Evolutionary conservation across 2,113 vertebrate genomes (phyloP), one percentile per base, ranked within the genome.

Genomic region (Balaenoptera acutorostrata): DNA sequence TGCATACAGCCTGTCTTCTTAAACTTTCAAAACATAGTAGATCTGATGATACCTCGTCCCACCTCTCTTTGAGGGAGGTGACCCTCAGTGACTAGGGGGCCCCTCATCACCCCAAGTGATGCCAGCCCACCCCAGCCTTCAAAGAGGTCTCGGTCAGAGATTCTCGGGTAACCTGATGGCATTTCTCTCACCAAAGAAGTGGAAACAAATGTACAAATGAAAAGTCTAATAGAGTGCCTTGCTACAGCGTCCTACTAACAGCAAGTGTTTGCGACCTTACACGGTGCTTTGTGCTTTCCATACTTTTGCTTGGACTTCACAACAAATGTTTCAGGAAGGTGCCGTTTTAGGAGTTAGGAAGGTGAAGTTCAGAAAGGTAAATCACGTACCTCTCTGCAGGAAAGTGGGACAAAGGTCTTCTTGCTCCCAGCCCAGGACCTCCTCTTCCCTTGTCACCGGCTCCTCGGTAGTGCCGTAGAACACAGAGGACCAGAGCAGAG

Each of bases 191-290:
- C 8, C 33, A n/a, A 75, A 29, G 77, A 75, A 74, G 31, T 82
- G 13, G 59, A 66, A 36, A 36, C 10, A 41, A 1, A 5, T 27
- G 36, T 66, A 29, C 36, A 49, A 3, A 21, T 71, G 25, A 31
- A 72, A 82, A 10, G 27, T 87, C 49, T 63, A 13, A 11, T 20
- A 23, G 66, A 33, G 15, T 14, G 6, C 44, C 49, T 92, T 80
- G 44, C 10, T 27, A 12, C 6, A 14, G 6, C 2, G 0, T n/a
- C 52, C 55, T 57, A 21, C 41, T 2, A 14, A 23, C 10, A 55
- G 41, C 84, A 71, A 39, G 4, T 61, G 10, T 39, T 1, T 21
- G 90, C n/a, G 36, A 15, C 78, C 21, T 96, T 13, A 1, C 11
- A 1, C 39, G 33, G 3, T 52, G 66, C 46, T n/a, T 41, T 8